These are phyloP conservation scores for Calliphora vicina DNA, from an alignment of 1,140 invertebrate species.

Conservation along the genomic window DNA sequence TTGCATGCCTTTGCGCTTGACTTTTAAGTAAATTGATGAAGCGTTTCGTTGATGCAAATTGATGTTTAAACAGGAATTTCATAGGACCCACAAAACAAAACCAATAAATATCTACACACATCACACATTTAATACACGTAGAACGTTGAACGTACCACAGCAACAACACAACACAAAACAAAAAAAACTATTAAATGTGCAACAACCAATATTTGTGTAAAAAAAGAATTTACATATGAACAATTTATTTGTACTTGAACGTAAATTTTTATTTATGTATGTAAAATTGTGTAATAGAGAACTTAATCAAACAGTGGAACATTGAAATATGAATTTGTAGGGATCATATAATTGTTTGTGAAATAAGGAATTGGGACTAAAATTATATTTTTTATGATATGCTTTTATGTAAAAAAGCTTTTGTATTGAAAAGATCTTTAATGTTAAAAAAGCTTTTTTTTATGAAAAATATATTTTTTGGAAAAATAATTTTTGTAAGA, in stretches of 20 bases:
- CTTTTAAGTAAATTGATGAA: slow-evolving; percentile 55
- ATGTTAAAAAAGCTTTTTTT: too few species aligned
- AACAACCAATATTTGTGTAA: not conserved
- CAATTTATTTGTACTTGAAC: too few species aligned
- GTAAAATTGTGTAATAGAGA: too few species aligned
- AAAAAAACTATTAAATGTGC: not conserved
- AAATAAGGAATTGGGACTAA: too few species aligned
- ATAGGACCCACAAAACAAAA: not conserved
- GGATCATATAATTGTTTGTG: too few species aligned
- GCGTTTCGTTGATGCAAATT: slow-evolving; percentile 62
- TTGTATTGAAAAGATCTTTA: too few species aligned
- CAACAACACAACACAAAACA: not conserved
- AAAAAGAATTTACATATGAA: not conserved
- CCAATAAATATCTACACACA: not conserved
- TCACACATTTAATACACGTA: not conserved
- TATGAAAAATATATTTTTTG: too few species aligned
- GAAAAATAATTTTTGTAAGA: too few species aligned
- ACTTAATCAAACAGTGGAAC: not conserved
- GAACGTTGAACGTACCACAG: not conserved
- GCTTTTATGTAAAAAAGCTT: too few species aligned
- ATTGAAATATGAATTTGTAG: too few species aligned
- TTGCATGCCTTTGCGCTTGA: slow-evolving; percentile 32
- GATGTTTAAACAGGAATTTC: slow-evolving; percentile 50
- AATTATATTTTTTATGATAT: too few species aligned
- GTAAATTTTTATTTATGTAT: too few species aligned